Evolutionary conservation across 1,140 invertebrate genomes (phyloP).

Genomic region (Euschistus heros): DNA sequence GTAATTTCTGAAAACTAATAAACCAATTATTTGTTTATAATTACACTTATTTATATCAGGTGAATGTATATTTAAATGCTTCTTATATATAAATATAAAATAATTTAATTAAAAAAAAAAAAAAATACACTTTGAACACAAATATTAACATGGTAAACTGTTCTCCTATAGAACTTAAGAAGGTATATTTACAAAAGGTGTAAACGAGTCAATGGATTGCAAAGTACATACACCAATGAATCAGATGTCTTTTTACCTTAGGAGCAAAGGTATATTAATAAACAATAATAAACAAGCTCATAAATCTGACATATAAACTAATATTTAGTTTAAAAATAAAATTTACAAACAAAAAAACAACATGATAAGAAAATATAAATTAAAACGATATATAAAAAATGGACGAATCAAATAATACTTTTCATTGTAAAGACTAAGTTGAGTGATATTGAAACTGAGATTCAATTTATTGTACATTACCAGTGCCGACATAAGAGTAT

Average conservation of each 20-base stretch:
- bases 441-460: background rate
- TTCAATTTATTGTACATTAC: background rate
- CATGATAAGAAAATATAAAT: slow-evolving; percentile 13
- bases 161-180: background rate
- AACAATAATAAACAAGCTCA: slow-evolving; percentile 5
- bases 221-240: background rate
- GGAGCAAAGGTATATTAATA: background rate
- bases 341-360: slow-evolving; percentile 19
- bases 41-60: background rate
- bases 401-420: slow-evolving; percentile 17
- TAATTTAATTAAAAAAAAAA: background rate
- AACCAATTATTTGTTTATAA: background rate
- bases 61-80: slow-evolving; percentile 1
- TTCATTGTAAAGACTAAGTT: slow-evolving; percentile 10
- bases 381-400: slow-evolving; percentile 11
- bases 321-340: slow-evolving; percentile 13
- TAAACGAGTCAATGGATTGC: background rate
- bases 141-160: slow-evolving; percentile 5
- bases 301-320: slow-evolving; percentile 4
- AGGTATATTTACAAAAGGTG: background rate
- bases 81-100: background rate
- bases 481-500: background rate
- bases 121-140: slow-evolving; percentile 9
- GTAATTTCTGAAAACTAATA: too few species aligned
- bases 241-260: slow-evolving; percentile 11